Evolutionary conservation across 2,888 invertebrate genomes (phyloP).

Genomic region (Hartigia nigra): DNA sequence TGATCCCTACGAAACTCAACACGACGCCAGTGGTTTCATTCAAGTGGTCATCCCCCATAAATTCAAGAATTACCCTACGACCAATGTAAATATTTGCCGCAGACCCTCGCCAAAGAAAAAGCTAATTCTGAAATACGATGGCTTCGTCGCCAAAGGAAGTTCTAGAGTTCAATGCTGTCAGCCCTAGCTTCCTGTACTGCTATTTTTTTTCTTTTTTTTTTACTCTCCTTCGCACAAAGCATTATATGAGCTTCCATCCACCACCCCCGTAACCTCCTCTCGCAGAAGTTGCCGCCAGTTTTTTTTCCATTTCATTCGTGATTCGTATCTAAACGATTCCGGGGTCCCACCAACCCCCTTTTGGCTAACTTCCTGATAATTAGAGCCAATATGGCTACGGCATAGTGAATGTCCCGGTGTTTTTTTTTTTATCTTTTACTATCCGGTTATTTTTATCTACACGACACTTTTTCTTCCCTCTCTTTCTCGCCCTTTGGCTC

Average conservation of each 20-base stretch:
- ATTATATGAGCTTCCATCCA: too few species aligned
- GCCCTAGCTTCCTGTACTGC: not conserved
- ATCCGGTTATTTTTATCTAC: slow-evolving; percentile 33
- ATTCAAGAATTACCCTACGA: slow-evolving; percentile 22
- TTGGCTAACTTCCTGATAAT: slow-evolving; percentile 35
- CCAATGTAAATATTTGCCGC: slow-evolving; percentile 40
- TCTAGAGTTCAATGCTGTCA: not conserved
- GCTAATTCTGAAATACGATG: slow-evolving; percentile 41
- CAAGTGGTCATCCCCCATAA: slow-evolving; percentile 22
- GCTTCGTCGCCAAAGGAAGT: not conserved
- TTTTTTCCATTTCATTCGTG: slow-evolving; percentile 6
- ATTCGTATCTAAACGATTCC: slow-evolving; percentile 22
- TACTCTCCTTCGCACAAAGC: too few species aligned
- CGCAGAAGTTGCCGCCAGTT: not conserved
- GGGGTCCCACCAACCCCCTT: slow-evolving; percentile 10
- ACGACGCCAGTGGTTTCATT: not conserved
- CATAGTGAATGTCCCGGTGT: slow-evolving; percentile 8
- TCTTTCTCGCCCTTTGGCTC: not conserved
- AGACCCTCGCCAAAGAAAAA: slow-evolving; percentile 24
- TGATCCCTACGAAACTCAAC: not conserved
- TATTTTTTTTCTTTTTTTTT: not conserved
- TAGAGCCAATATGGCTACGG: slow-evolving; percentile 25
- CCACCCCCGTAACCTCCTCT: too few species aligned
- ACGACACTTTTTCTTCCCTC: slow-evolving; percentile 10
- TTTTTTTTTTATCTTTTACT: slow-evolving; percentile 33